Conservation (phyloP, 2,888 invertebrate genomes). For the Psylliodes chrysocephalus region DNA sequence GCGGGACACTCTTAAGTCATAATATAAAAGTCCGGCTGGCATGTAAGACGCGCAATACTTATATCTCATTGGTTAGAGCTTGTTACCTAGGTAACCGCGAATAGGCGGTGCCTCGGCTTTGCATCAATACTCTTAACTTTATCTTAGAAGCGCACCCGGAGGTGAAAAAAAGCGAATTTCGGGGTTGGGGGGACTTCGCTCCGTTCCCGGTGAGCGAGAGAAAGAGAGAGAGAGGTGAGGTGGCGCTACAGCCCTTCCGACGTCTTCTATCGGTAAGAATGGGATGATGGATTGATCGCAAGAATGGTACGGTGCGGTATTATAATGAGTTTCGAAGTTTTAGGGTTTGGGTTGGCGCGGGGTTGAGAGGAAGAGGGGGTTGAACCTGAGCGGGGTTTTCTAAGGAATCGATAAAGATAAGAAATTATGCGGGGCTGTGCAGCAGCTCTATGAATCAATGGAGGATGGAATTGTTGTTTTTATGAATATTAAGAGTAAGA, state of each 20-base stretch:
- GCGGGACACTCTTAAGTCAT: slow-evolving; percentile 57
- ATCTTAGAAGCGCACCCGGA: slow-evolving; percentile 43
- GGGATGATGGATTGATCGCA: slow-evolving; percentile 28
- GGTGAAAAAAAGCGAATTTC: slow-evolving; percentile 43
- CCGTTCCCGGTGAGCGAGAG: not conserved
- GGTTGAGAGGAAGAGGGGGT: too few species aligned
- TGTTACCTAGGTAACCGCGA: slow-evolving; percentile 61
- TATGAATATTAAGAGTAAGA: too few species aligned
- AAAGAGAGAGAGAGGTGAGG: too few species aligned
- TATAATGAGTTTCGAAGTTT: slow-evolving; percentile 21
- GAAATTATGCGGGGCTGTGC: slow-evolving; percentile 9
- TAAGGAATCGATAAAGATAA: slow-evolving; percentile 26
- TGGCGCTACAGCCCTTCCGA: slow-evolving; percentile 12
- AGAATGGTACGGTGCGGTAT: slow-evolving; percentile 20
- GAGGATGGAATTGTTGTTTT: too few species aligned
- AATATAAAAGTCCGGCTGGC: slow-evolving; percentile 54
- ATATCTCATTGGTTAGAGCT: slow-evolving; percentile 62
- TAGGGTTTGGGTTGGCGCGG: too few species aligned
- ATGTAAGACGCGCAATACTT: slow-evolving; percentile 63
- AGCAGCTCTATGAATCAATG: not conserved
- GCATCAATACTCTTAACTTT: slow-evolving; percentile 55
- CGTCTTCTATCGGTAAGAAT: slow-evolving; percentile 31
- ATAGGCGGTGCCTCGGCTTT: slow-evolving; percentile 51
- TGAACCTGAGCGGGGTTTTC: slow-evolving; percentile 4
- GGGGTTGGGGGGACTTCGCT: slow-evolving; percentile 28